Conservation (phyloP, 1,140 invertebrate genomes). For the Pemphigus obesinymphae region DNA sequence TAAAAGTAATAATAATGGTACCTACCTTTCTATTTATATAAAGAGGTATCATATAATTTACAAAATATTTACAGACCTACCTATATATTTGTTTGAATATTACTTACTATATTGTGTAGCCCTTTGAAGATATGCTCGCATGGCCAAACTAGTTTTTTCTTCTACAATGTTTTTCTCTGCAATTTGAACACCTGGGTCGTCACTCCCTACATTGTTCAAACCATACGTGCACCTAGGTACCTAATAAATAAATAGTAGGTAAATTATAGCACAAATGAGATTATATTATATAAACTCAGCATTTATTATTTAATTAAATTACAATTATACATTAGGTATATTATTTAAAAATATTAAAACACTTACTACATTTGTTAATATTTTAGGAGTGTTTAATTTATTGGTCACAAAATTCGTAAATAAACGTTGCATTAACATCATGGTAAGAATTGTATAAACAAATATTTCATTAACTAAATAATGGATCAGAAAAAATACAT, state of each 20-base stretch:
- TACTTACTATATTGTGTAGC: constrained; percentile 66
- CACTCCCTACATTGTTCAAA: constrained; percentile 32
- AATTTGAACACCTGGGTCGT: constrained; percentile 27
- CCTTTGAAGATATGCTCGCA: constrained; percentile 79
- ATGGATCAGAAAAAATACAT: not conserved
- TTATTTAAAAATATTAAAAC: not conserved
- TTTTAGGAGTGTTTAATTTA: not conserved
- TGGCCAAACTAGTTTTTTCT: constrained; percentile 73
- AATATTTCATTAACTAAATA: not conserved
- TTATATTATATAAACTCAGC: not conserved
- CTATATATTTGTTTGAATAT: not conserved
- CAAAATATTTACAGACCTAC: too few species aligned
- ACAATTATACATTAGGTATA: not conserved
- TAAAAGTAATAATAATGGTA: too few species aligned
- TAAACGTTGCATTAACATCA: not conserved
- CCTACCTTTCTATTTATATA: too few species aligned
- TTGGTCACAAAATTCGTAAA: not conserved
- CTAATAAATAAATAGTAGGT: not conserved
- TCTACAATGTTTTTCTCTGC: constrained; percentile 45
- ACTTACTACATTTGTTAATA: constrained; percentile 12
- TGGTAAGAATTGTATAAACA: not conserved
- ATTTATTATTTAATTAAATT: not conserved
- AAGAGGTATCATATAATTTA: too few species aligned
- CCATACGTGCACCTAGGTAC: not conserved
- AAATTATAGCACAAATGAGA: not conserved